Base-by-base conservation (phyloP, 1,140 invertebrate genomes). In the Drosophila kurseongensis region DNA sequence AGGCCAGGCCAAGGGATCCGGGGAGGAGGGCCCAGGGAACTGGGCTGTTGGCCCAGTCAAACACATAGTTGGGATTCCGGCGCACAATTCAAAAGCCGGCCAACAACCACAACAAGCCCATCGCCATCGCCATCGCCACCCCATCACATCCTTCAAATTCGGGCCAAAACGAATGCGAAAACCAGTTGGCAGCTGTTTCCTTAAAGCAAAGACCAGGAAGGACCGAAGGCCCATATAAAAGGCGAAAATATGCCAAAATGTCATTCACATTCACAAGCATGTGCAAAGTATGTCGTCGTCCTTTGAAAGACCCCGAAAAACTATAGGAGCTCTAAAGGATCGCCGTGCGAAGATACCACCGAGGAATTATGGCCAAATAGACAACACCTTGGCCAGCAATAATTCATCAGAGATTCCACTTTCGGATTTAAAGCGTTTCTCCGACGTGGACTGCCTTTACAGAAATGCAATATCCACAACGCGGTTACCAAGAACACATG, bases 181-280 rank as follows among this genome's bases (percentile, higher is more conserved):
- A n/a, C 36, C 51, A 52, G 75, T 57, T 74, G 79, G 55, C 62
- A 74, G 47, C 58, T 78, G 67, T 73, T 81, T 60, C 67, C 68
- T 73, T 78, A 68, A 78, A 78, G 75, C 69, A 32, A 57, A 63
- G 67, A 74, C 61, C 60, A 38, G 32, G 52, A 40, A 38, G 35
- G 29, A 55, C 62, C 44, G 8, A 32, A 32, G 8, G 29, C 29
- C 29, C 29, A 57, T 63, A 36, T 66, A 52, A 76, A 68, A 69
- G 67, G 41, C 51, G 58, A 75, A 78, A 80, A 84, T 84, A 84
- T 84, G 72, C 80, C 72, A 80, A 75, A 57, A 68, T 73, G 80
- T 76, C 73, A 68, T 58, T 82, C 58, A 74, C 58, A 67, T 58
- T 82, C 58, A 74, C 58, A 67, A 74, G 48, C 56, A 71, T 72